Evolutionary conservation across 2,888 invertebrate genomes (phyloP), one percentile per base, ranked within the genome.

Genomic region (Idaea biselata): DNA sequence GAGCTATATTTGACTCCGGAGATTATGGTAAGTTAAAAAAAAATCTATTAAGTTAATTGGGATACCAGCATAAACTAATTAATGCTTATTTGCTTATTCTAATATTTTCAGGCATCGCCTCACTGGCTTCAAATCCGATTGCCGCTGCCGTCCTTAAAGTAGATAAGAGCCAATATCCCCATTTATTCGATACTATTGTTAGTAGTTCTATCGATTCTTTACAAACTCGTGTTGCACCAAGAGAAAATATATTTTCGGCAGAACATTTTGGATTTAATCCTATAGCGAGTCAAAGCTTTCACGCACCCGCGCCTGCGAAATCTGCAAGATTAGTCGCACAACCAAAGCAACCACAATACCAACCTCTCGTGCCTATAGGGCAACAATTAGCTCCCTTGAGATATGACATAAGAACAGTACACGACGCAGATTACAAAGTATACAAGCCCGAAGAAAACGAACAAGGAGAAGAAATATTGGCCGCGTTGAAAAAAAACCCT

Each of bases 191-290:
- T 70, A 88, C 89, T 63, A 72, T 90, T 74, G 90, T 90, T 77
- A 91, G 91, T 86, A 92, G 93, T 83, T 91, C 91, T 60, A 87
- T 90, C 69, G 90, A 93, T 82, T 87, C 87, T 6, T 78, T 93
- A 69, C 88, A 88, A 79, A 81, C 82, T 59, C 85, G 85, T 71
- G 68, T 87, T 76, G 87, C 89, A 63, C 90, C 93, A 58, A 83
- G 73, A 72, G 87, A 89, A 74, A 87, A 79, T 67, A 76, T 79
- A 71, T 92, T 92, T 81, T 86, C 90, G 70, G 85, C 92, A 63
- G 84, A 88, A 76, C 79, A 80, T 75, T 93, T 92, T 74, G 93
- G 93, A 69, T 93, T 91, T 71, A 86, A 89, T 75, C 93, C 93
- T 44, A 88, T 91, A 68, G 91, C 91, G 70, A 92, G 93, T 76